phyloP scores from a whole-genome alignment of 37 sponge, comb jelly and placozoan species.

The Diacarnus erythraeanus region DNA sequence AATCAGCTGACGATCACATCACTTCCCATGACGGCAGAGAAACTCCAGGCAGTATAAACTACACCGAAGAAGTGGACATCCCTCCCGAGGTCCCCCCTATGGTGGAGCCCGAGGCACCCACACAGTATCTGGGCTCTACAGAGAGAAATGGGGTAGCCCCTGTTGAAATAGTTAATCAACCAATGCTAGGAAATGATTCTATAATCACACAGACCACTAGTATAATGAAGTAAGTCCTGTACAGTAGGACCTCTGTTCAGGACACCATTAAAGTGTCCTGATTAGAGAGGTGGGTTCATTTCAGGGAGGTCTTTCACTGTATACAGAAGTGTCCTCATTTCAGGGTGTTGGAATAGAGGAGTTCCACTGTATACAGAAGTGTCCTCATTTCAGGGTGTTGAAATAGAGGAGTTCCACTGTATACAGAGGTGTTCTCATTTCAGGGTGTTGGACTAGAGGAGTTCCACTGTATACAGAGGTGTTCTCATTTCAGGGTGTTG shows the following conservation, averaged over 20 bases:
- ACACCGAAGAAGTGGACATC: not conserved
- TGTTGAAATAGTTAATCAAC: not conserved
- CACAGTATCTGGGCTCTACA: not conserved
- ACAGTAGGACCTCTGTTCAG: not conserved
- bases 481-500: too few species aligned
- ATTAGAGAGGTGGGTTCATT: too few species aligned
- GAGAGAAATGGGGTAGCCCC: not conserved
- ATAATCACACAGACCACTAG: not conserved
- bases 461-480: too few species aligned
- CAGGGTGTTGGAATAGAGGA: too few species aligned
- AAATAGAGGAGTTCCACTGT: too few species aligned
- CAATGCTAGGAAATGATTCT: not conserved
- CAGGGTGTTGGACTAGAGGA: too few species aligned
- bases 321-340: too few species aligned
- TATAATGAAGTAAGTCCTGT: not conserved
- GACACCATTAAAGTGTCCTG: too few species aligned
- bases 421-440: too few species aligned
- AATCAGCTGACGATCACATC: slow-evolving; percentile 31
- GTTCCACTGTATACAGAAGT: too few species aligned
- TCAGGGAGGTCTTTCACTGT: too few species aligned
- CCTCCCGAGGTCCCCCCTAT: not conserved
- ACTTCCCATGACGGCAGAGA: not conserved
- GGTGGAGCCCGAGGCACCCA: not conserved
- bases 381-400: too few species aligned
- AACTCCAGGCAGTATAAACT: not conserved